phyloP scores from a whole-genome alignment of 2,888 invertebrate species.

The Metellina segmentata region DNA sequence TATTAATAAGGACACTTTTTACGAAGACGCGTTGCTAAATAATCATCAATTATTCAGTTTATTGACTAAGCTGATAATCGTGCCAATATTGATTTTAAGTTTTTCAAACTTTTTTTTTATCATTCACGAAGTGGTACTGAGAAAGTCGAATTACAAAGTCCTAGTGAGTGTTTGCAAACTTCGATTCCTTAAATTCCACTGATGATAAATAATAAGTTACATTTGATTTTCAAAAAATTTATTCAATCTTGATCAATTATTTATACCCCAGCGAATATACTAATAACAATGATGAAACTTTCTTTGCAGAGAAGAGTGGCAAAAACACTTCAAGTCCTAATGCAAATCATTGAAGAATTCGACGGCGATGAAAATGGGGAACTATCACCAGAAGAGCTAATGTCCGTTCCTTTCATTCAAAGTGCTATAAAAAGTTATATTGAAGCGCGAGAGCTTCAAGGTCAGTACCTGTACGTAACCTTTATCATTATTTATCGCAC shows the following conservation, averaged over 20 bases:
- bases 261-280: not conserved
- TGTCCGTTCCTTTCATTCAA: constrained; percentile 61
- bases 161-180: too few relatives aligned
- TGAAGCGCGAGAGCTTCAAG: constrained; percentile 62
- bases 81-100: too few relatives aligned
- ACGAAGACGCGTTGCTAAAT: too few relatives aligned
- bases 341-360: constrained; percentile 58
- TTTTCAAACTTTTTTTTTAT: too few relatives aligned
- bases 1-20: too few relatives aligned
- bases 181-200: too few relatives aligned
- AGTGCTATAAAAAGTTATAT: constrained; percentile 49
- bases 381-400: constrained; percentile 68
- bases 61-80: too few relatives aligned
- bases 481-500: not conserved
- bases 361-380: constrained; percentile 69
- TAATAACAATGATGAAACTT: not conserved
- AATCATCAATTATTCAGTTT: too few relatives aligned
- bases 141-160: too few relatives aligned
- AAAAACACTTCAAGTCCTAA: constrained; percentile 50
- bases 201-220: too few relatives aligned
- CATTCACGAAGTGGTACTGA: too few relatives aligned
- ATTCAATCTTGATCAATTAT: not conserved
- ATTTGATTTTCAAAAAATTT: too few relatives aligned
- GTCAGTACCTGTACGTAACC: constrained; percentile 69
- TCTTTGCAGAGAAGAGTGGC: constrained; percentile 57